Base-by-base conservation (phyloP, 2,797 vertebrate species). In the Serranus cabrilla region DNA sequence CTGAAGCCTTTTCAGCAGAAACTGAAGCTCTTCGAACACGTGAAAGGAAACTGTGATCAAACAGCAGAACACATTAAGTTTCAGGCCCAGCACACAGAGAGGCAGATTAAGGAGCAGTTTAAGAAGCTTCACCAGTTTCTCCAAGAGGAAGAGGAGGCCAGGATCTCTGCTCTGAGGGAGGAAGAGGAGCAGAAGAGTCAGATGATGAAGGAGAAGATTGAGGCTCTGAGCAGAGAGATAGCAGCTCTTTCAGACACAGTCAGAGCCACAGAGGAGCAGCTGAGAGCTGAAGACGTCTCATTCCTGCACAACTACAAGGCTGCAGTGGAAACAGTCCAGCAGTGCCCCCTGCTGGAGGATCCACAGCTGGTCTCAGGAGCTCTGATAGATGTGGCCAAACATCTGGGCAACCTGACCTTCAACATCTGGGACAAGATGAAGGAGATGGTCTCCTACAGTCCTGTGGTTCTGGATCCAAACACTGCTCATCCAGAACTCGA, bases 161-260 rank as follows among this genome's bases (percentile, higher is more conserved):
- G 61, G 50, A 56, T 75, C 55, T 3, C 11, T 17, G 67, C 55
- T 55, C 54, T 80, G 55, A 71, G 13, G n/a, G 54, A 56, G 13
- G 78, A 80, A 66, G 66, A 80, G 61, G 5, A 61, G 43, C 49
- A n/a, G 56, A 81, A 75, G 61, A 75, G 25, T 56, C 12, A 20
- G n/a, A n/a, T 7, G 54, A 71, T 75, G 34, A 71, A 56, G 43
- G 27, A 67, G 25, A 40, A 66, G 67, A 71, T 25, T 2, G 37
- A 61, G n/a, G 11, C 34, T 65, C 18, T 74, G 47, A 43, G 18
- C 46, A 65, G 9, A 59, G 66, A 80, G 18, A 70, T 65, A 47
- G 16, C n/a, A n/a, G n/a, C n/a, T n/a, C n/a, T n/a, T n/a, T n/a
- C n/a, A n/a, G n/a, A n/a, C n/a, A n/a, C n/a, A n/a, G n/a, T n/a